Percentiles rank a stretch among this genome's conserved stretches.
phyloP scores from a whole-genome alignment of 1,140 invertebrate species.

The Drosophila cardini region DNA sequence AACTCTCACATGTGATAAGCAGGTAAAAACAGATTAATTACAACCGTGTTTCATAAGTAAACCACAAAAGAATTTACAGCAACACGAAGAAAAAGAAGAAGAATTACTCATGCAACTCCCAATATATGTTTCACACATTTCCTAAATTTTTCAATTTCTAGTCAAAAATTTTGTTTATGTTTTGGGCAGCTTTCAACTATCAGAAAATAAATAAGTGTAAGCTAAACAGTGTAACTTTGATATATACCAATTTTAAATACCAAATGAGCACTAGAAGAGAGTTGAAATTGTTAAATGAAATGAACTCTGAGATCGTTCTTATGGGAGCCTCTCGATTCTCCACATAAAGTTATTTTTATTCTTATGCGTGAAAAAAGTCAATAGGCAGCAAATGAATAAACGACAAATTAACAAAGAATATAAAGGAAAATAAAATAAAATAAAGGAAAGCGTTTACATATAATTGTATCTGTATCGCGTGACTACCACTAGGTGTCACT shows the following conservation, averaged over 20 bases:
- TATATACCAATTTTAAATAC: slow-evolving; percentile 39
- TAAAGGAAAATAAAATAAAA: slow-evolving; percentile 19
- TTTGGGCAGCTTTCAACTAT: slow-evolving; percentile 69
- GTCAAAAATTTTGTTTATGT: no score
- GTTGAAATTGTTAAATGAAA: no score
- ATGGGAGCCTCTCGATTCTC: no score
- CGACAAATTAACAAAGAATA: slow-evolving; percentile 42
- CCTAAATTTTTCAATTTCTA: no score
- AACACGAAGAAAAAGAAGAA: no score
- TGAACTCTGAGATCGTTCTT: no score
- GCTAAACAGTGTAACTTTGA: slow-evolving; percentile 30
- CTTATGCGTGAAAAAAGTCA: slow-evolving; percentile 52
- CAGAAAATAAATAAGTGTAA: slow-evolving; percentile 73
- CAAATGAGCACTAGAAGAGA: no score
- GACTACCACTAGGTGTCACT: neutral
- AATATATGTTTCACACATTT: no score
- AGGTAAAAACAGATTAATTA: neutral
- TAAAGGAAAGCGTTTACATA: no score
- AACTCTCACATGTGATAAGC: no score
- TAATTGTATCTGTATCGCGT: neutral
- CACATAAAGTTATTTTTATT: slow-evolving; percentile 8
- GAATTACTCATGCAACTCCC: neutral
- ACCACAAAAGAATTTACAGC: no score
- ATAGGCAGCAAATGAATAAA: slow-evolving; percentile 56
- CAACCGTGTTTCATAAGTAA: neutral